Evolutionary conservation across 2,888 invertebrate species (phyloP), one percentile per base, ranked within the genome.

Genomic region (Peribatodes rhomboidaria): DNA sequence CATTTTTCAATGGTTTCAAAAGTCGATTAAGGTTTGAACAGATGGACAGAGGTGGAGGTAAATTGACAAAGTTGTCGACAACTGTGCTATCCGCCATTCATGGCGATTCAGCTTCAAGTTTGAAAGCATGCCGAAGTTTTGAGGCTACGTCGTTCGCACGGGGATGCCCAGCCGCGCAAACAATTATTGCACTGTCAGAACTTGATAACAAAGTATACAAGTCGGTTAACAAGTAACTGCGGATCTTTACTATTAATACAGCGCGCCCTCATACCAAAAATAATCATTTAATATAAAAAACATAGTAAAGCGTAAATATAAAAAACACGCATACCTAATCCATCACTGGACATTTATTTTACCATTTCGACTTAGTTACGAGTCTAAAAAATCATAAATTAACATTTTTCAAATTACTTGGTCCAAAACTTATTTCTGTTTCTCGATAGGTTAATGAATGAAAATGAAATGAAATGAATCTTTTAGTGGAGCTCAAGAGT

Each of bases 111-210:
- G 76, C 78, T 80, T 70, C 81, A 88, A 89, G 78, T 90, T 90
- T 85, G 79, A 82, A 86, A 83, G 81, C 86, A 84, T 87, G 87
- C 84, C 81, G 79, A 90, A 90, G 83, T 90, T 86, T 68, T 74
- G 78, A 82, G 77, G 78, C 73, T 70, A 61, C 67, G 58, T 66
- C 68, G 68, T 67, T 67, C 56, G 66, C 69, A 39, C 65, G 66
- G 64, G 49, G 65, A 66, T 64, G 42, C 53, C 39, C 49, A 52
- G n/a, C 8, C 35, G 35, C 44, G 35, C 31, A 55, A 55, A 55
- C 47, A 57, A 47, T 57, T 44, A 47, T 57, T 37, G 16, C 47
- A 37, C 14, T 57, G 39, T 37, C 27, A 33, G 18, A 57, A 39
- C 13, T 47, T 14, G 47, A 31, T 31, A 27, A 7, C 22, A 11